Base-by-base conservation (phyloP, 2,797 vertebrate species). In the Ciconia nigra region DNA sequence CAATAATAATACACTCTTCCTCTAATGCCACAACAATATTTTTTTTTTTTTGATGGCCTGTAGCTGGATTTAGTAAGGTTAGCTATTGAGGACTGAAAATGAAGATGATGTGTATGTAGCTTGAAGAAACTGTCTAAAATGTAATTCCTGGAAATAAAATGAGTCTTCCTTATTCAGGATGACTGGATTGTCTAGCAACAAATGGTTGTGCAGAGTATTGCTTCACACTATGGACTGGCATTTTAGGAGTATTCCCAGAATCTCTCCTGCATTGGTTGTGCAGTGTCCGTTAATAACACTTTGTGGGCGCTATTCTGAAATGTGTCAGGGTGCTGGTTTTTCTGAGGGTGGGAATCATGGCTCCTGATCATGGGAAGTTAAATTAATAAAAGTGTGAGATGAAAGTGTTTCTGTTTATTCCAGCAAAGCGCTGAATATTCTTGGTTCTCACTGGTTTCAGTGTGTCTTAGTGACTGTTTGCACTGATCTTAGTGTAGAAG, bases 91-190 rank as follows among this genome's bases (percentile, higher is more conserved):
- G 39, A 29, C 70, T 44, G 31, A 71, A 87, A 89, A 77, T 25
- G 13, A 76, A 42, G 55, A 28, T 91, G 67, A 57, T 89, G 21
- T 18, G 21, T 65, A 20, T 22, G 18, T 51, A 83, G 33, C 46
- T 87, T 0, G 0, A 80, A 74, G 46, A 94, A 73, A 65, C 39
- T 37, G n/a, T 57, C 63, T 54, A 44, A 95, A 92, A 85, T 49
- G 7, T 33, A 77, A 57, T 89, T 96, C 77, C 81, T 93, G 90
- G 88, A 95, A 94, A 78, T 88, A 86, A 55, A 41, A 33, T 13
- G 41, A 77, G 29, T 92, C 49, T 89, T 89, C 21, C 47, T 44
- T 83, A 71, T 63, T 89, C 52, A 19, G 73, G 59, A 39, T 87
- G 79, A 83, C 49, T 78, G 49, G 54, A 39, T 47, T 13, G 13